These are phyloP conservation scores for Mustela nigripes DNA, from an alignment of 2,113 vertebrate genomes.

Conservation along the genomic window DNA sequence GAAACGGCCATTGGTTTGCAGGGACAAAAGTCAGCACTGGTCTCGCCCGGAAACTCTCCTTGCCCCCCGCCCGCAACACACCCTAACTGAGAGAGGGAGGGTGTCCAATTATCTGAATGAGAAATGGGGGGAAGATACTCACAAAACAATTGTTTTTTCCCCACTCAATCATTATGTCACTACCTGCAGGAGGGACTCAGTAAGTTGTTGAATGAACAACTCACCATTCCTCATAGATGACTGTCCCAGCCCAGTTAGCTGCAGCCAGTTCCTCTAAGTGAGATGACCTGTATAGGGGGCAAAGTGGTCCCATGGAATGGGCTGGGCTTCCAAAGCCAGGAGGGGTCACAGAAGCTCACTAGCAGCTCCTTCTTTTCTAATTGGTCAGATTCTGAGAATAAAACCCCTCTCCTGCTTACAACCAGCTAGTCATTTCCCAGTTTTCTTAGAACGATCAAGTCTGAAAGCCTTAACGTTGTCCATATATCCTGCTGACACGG, in stretches of 20 bases:
- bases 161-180: no score
- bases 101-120: not conserved
- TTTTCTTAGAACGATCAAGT: not conserved
- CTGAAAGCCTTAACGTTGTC: not conserved
- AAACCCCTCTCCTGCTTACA: not conserved
- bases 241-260: not conserved
- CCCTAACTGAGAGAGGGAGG: not conserved
- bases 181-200: not conserved
- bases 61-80: accelerated
- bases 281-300: not conserved
- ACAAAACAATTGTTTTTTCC: not conserved
- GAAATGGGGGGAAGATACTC: not conserved
- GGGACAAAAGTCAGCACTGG: not conserved
- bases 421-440: not conserved
- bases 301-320: no score
- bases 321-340: no score
- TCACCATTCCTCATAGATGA: no score
- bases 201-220: not conserved
- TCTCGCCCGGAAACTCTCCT: not conserved
- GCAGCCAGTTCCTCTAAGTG: no score
- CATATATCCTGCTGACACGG: not conserved
- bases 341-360: no score
- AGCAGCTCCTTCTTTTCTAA: not conserved
- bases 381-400: not conserved
- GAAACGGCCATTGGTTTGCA: not conserved